These are phyloP conservation scores for Synchiropus splendidus DNA, from an alignment of 2,113 vertebrate genomes.

Conservation along the genomic window DNA sequence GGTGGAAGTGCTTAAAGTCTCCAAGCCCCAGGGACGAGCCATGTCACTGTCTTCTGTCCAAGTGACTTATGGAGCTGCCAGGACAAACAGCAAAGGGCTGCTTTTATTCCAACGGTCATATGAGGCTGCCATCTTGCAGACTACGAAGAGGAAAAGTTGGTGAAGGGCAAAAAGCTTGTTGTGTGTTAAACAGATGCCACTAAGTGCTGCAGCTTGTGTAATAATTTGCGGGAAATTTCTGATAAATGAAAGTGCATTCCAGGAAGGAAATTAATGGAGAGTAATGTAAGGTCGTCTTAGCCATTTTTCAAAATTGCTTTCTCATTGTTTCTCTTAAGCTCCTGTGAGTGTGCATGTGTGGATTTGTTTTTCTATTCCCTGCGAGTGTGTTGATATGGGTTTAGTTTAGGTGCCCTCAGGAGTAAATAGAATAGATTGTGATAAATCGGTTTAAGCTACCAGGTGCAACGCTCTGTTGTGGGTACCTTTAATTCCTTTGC, in stretches of 20 bases:
- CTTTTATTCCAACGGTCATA: conserved; percentile 4
- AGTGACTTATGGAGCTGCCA: conserved; percentile 56
- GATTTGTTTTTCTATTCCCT: conserved; percentile 3
- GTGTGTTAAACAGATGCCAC: conserved; percentile 3
- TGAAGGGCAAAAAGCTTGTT: neutral
- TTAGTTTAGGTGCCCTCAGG: conserved; percentile 8
- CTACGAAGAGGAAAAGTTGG: neutral
- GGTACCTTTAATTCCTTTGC: no score
- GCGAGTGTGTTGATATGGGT: neutral
- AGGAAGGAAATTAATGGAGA: conserved; percentile 22
- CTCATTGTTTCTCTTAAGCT: conserved; percentile 17
- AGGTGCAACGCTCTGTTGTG: neutral
- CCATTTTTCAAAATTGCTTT: conserved; percentile 23
- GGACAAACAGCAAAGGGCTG: conserved; percentile 39
- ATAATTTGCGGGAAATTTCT: conserved; percentile 11
- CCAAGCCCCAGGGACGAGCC: conserved; percentile 31
- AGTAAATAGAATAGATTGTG: conserved; percentile 16
- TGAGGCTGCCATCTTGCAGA: conserved; percentile 7
- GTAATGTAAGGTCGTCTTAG: conserved; percentile 12
- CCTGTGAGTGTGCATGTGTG: conserved; percentile 3
- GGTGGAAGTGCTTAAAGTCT: conserved; percentile 49
- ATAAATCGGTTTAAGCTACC: conserved; percentile 20
- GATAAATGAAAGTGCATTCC: conserved; percentile 9
- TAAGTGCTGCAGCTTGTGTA: neutral
- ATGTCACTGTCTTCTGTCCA: conserved; percentile 39